phyloP scores from a whole-genome alignment of 2,113 vertebrate genomes.

The Oophaga pumilio region DNA sequence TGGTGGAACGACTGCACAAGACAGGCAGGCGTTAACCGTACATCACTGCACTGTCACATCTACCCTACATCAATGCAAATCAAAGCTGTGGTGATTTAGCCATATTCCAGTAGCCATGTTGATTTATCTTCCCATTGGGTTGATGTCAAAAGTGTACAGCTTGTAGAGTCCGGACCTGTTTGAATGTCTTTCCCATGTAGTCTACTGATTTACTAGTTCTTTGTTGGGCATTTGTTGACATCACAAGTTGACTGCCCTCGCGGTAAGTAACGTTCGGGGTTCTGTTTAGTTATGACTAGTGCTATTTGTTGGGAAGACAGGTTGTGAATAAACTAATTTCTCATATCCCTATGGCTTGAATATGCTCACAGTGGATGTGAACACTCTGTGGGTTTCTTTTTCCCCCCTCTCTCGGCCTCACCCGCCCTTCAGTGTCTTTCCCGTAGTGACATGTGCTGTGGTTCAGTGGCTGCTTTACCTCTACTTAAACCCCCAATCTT shows the following conservation, averaged over 20 bases:
- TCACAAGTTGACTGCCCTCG: background rate
- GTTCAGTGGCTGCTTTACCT: constrained; percentile 26
- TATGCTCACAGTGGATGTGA: constrained; percentile 15
- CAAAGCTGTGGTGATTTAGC: background rate
- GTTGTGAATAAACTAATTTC: background rate
- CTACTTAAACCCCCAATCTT: background rate
- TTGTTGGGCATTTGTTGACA: background rate
- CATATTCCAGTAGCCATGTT: constrained; percentile 27
- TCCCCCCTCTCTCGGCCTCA: background rate
- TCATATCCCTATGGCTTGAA: constrained; percentile 7
- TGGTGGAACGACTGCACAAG: background rate
- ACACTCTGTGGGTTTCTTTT: constrained; percentile 3
- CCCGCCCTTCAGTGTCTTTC: constrained; percentile 1
- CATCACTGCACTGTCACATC: background rate
- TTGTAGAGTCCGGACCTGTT: background rate
- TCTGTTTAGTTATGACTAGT: background rate
- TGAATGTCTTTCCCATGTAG: background rate
- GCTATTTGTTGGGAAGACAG: background rate
- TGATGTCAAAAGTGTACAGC: background rate
- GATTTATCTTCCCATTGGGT: background rate
- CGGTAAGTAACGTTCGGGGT: background rate
- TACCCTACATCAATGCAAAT: background rate
- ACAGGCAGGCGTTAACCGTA: background rate
- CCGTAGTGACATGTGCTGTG: constrained; percentile 40
- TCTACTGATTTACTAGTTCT: background rate